Conservation (phyloP, 1,140 invertebrate species). For the Steinernema khuongi region DNA sequence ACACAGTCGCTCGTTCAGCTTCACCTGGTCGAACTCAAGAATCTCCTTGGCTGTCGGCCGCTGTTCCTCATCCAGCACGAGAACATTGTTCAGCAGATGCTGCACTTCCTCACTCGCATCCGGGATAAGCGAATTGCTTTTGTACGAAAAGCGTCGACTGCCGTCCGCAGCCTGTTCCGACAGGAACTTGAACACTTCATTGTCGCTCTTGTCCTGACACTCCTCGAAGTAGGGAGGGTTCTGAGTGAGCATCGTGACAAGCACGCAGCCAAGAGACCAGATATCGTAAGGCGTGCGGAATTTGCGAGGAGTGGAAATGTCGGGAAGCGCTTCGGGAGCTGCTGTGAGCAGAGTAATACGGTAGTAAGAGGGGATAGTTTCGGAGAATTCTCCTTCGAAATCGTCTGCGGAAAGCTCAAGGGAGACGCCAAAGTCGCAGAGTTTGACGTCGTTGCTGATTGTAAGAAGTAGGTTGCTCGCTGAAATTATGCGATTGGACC, state of each 20-base stretch:
- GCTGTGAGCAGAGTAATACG: slow-evolving; percentile 12
- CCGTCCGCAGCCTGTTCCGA: slow-evolving; percentile 21
- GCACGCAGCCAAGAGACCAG: slow-evolving; percentile 34
- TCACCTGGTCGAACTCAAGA: background rate
- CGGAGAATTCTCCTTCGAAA: slow-evolving; percentile 18
- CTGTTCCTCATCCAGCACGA: background rate
- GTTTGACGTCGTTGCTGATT: slow-evolving; percentile 32
- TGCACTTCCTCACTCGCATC: slow-evolving; percentile 6
- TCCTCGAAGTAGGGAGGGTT: slow-evolving; percentile 30
- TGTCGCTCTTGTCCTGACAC: slow-evolving; percentile 17
- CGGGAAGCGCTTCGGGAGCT: slow-evolving; percentile 22
- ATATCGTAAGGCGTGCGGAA: slow-evolving; percentile 26
- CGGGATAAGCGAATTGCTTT: slow-evolving; percentile 8
- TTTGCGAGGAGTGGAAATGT: background rate
- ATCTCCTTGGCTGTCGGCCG: slow-evolving; percentile 27
- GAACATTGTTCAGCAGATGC: slow-evolving; percentile 19
- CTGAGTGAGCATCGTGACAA: slow-evolving; percentile 36
- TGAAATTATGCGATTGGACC: slow-evolving; percentile 7
- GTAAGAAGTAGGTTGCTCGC: slow-evolving; percentile 36
- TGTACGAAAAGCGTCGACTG: slow-evolving; percentile 15
- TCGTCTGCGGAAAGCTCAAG: slow-evolving; percentile 17
- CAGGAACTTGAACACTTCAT: slow-evolving; percentile 24
- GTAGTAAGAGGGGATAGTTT: slow-evolving; percentile 20
- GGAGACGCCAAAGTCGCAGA: slow-evolving; percentile 26
- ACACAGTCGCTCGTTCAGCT: slow-evolving; percentile 20